Evolutionary conservation across 2,113 vertebrate genomes (phyloP).

Genomic region (Calypte anna): DNA sequence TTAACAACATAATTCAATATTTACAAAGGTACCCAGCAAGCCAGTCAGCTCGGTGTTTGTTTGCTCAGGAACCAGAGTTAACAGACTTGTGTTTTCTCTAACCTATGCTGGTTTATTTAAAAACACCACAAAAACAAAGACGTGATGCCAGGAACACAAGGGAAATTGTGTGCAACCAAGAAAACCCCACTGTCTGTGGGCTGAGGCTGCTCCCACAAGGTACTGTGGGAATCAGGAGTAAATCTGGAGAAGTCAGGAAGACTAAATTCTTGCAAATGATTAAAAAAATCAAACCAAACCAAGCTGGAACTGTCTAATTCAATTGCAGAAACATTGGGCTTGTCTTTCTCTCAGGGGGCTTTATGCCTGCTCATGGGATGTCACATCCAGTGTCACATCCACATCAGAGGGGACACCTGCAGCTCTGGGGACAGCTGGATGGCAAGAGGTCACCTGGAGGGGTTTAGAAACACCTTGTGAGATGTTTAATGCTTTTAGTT

Average conservation of each 20-base stretch:
- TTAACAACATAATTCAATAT: background rate
- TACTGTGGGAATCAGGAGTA: slow-evolving; percentile 2
- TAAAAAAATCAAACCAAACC: background rate
- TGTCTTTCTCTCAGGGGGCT: background rate
- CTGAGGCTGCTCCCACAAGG: slow-evolving; percentile 33
- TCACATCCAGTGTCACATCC: background rate
- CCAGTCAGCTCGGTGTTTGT: background rate
- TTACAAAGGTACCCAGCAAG: background rate
- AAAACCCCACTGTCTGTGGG: slow-evolving; percentile 47
- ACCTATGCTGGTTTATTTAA: background rate
- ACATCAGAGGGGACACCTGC: background rate
- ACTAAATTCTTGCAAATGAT: background rate
- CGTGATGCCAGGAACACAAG: slow-evolving; percentile 34
- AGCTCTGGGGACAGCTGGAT: background rate
- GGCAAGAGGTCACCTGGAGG: fast-evolving
- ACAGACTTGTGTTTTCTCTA: background rate
- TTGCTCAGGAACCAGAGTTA: background rate
- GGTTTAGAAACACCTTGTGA: background rate
- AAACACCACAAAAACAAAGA: slow-evolving; percentile 51
- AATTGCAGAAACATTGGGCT: background rate
- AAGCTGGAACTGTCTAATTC: background rate
- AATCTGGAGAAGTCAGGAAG: background rate
- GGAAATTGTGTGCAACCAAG: slow-evolving; percentile 1
- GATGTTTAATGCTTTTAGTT: fast-evolving
- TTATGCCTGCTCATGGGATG: background rate